Evolutionary conservation across 2,797 vertebrate species (phyloP).

Genomic region (Siniperca scherzeri): DNA sequence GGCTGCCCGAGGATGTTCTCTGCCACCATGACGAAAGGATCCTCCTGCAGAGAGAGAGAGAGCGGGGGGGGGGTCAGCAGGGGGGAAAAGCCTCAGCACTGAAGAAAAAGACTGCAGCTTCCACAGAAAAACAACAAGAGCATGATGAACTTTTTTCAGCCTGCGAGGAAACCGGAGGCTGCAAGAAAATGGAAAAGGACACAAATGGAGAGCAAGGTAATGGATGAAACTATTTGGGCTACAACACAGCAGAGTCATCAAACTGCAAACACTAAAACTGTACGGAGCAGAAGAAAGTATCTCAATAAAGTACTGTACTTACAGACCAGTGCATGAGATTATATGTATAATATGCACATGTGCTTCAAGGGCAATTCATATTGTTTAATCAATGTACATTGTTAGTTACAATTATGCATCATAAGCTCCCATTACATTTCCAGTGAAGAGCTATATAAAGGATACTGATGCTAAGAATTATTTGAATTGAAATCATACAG

Average conservation of each 20-base stretch:
- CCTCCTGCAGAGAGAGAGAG: conserved; percentile 86
- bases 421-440: too few species aligned
- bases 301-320: background rate
- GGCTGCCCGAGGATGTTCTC: conserved; percentile 99
- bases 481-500: too few species aligned
- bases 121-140: background rate
- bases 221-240: too few species aligned
- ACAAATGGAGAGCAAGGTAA: background rate
- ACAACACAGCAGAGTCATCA: too few species aligned
- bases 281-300: background rate
- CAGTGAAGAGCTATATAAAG: too few species aligned
- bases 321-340: background rate
- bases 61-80: background rate
- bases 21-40: conserved; percentile 98
- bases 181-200: background rate
- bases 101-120: conserved; percentile 2
- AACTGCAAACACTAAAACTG: too few species aligned
- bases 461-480: too few species aligned
- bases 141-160: background rate
- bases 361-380: too few species aligned
- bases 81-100: background rate
- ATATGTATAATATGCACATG: too few species aligned
- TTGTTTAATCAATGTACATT: too few species aligned
- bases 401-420: too few species aligned
- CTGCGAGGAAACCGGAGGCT: background rate